phyloP scores from a whole-genome alignment of 2,797 vertebrate species.

The Luscinia megarhynchos region DNA sequence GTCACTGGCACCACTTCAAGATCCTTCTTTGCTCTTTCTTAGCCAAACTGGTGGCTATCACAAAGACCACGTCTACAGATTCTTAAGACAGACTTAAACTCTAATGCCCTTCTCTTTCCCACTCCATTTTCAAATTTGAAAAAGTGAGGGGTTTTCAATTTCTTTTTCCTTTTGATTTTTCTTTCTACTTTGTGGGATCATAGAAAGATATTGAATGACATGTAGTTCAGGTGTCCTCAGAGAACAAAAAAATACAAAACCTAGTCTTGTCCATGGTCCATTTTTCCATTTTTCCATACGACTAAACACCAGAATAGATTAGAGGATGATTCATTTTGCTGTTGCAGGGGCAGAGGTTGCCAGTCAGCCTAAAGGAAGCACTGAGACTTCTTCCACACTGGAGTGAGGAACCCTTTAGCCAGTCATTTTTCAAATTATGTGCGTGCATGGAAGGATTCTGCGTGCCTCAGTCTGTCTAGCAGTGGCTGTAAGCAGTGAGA shows the following conservation, averaged over 20 bases:
- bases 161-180: background rate
- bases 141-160: background rate
- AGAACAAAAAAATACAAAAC: background rate
- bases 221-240: background rate
- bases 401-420: background rate
- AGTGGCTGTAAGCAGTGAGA: background rate
- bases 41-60: background rate
- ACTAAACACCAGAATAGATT: accelerated
- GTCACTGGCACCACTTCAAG: background rate
- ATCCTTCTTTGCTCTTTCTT: background rate
- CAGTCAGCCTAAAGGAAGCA: background rate
- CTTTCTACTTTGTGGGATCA: background rate
- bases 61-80: background rate
- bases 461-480: background rate
- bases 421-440: background rate
- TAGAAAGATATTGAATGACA: background rate
- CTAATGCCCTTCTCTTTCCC: background rate
- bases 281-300: background rate
- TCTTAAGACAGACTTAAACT: background rate
- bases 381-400: background rate
- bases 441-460: accelerated
- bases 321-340: background rate
- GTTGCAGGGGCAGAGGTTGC: background rate
- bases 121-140: background rate
- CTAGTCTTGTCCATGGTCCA: background rate